Evolutionary conservation across 2,113 vertebrate species (phyloP).

Genomic region (Strix uralensis): DNA sequence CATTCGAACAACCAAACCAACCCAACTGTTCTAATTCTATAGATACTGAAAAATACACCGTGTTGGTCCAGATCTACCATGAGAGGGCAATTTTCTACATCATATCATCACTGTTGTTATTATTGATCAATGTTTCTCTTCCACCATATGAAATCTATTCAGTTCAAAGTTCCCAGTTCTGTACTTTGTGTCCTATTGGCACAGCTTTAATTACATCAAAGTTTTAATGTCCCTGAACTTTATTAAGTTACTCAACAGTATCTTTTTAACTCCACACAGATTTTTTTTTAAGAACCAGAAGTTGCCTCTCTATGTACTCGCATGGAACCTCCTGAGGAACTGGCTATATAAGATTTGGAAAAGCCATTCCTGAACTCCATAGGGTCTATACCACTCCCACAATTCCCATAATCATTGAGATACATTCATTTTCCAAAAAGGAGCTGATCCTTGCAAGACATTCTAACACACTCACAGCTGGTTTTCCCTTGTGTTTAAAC

Average conservation of each 20-base stretch:
- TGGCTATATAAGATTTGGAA: background rate
- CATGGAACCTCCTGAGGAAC: background rate
- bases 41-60: background rate
- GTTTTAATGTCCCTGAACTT: background rate
- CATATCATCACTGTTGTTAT: background rate
- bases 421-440: background rate
- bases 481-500: background rate
- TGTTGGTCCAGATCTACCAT: background rate
- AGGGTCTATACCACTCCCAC: background rate
- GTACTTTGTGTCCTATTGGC: background rate
- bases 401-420: background rate
- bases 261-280: background rate
- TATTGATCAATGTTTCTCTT: background rate
- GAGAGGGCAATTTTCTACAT: background rate
- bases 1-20: background rate
- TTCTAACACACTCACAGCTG: background rate
- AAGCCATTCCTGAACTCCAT: background rate
- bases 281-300: background rate
- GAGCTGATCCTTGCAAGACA: background rate
- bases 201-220: background rate
- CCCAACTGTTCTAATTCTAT: background rate
- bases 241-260: background rate
- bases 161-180: background rate
- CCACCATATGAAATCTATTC: background rate
- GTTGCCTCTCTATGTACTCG: background rate